Evolutionary conservation across 2,113 vertebrate genomes (phyloP).

Genomic region (Pluvianellus socialis): DNA sequence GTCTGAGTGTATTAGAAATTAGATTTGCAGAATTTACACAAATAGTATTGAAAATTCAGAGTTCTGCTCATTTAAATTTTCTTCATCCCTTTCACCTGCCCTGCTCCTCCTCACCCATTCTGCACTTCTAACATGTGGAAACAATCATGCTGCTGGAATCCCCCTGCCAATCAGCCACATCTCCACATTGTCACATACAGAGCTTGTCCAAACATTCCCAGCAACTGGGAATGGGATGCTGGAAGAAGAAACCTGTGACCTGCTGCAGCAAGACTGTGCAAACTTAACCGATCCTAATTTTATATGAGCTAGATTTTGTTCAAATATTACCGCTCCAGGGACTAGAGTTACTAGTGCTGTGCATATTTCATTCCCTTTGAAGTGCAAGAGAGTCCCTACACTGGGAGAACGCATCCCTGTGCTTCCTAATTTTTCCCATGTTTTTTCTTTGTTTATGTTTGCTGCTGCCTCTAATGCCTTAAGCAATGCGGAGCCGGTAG

Average conservation of each 20-base stretch:
- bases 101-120: not conserved
- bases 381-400: not conserved
- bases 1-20: not conserved
- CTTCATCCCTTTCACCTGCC: accelerated
- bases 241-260: not conserved
- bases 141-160: not conserved
- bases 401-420: not conserved
- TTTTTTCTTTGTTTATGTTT: not conserved
- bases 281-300: not conserved
- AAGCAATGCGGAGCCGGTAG: not conserved
- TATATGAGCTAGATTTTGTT: not conserved
- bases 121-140: not conserved
- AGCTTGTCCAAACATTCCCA: not conserved
- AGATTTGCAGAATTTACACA: not conserved
- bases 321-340: not conserved
- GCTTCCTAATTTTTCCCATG: not conserved
- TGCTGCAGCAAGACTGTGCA: not conserved
- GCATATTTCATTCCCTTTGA: not conserved
- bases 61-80: not conserved
- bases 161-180: not conserved
- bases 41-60: not conserved
- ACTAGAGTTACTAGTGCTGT: not conserved
- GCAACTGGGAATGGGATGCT: not conserved
- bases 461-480: not conserved
- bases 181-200: not conserved